These are phyloP conservation scores for Enteromius viviparus DNA, from an alignment of 2,797 vertebrate genomes.

Conservation along the genomic window DNA sequence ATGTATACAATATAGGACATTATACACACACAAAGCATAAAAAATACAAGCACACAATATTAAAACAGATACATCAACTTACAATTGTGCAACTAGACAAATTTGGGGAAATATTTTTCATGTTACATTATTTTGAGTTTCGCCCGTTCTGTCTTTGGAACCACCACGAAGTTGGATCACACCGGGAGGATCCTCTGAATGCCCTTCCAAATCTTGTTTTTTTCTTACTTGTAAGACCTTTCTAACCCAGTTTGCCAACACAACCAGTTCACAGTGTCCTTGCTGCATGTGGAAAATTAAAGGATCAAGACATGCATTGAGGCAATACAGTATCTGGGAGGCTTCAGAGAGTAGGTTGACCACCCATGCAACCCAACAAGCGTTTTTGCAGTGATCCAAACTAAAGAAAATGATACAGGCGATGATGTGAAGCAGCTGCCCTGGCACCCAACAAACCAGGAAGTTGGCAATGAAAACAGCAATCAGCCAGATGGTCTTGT, in stretches of 20 bases:
- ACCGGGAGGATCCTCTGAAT: conserved; percentile 33
- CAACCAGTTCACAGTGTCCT: conserved; percentile 11
- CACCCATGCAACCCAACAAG: conserved; percentile 55
- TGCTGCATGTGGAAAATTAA: conserved; percentile 58
- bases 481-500: conserved; percentile 61
- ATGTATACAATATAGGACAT: background rate
- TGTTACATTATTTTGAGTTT: background rate
- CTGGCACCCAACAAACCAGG: conserved; percentile 64
- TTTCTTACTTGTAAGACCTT: conserved; percentile 23
- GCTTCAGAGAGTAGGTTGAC: conserved; percentile 56
- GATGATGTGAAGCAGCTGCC: conserved; percentile 62
- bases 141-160: conserved; percentile 9
- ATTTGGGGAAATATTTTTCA: background rate
- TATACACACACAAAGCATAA: background rate
- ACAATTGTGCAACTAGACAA: background rate
- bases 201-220: conserved; percentile 16
- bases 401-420: conserved; percentile 59
- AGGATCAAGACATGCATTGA: conserved; percentile 60
- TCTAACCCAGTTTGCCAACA: conserved; percentile 32
- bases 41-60: background rate
- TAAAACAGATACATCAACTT: background rate
- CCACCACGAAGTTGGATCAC: conserved; percentile 39
- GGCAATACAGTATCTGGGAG: conserved; percentile 53
- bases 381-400: conserved; percentile 50
- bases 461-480: conserved; percentile 60